Evolutionary conservation across 2,797 vertebrate species (phyloP), one percentile per base, ranked within the genome.

Genomic region (Ctenopoma multispine): DNA sequence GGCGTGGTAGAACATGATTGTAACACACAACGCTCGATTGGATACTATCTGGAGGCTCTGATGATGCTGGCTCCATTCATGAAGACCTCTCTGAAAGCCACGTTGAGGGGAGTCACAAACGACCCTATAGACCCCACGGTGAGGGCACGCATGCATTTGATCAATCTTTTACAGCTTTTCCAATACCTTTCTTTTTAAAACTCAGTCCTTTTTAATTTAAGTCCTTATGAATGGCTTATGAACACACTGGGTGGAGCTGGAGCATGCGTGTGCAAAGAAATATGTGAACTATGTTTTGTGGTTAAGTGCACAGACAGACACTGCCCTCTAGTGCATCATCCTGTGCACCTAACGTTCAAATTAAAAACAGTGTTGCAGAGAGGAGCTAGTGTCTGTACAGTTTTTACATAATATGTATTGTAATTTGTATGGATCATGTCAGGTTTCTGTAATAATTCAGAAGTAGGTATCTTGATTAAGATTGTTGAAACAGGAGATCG

Each of bases 21-120:
- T 63, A 95, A 92, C 56, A 71, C 88, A 0, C 96, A 95, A 80
- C 96, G 98, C 0, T 89, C 97, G 0, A 90, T 99, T 21, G 97
- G 98, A 4, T 99, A 98, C 85, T 99, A 97, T 71, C 90, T 99
- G 83, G 98, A 99, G 87, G 93, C 95, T 27, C 92, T 99, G 49
- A 92, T 99, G 56, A 97, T 97, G 92, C 77, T 99, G 69, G 97
- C 97, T 13, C 98, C 98, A 0, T 99, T 99, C 84, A 97, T 97
- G 96, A 99, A 99, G 82, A 94, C 84, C n/a, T 79, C 97, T 0
- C 58, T 99, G 67, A 96, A 90, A 89, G 96, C 96, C 56, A 90
- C 95, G 4, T 91, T 99, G 36, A 96, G 92, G 43, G 98, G 98
- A 29, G 95, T 98, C 75, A 99, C 97, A 75, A 99, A 98, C 38